phyloP scores from a whole-genome alignment of 1,140 invertebrate genomes.

The Aphidius ervi region DNA sequence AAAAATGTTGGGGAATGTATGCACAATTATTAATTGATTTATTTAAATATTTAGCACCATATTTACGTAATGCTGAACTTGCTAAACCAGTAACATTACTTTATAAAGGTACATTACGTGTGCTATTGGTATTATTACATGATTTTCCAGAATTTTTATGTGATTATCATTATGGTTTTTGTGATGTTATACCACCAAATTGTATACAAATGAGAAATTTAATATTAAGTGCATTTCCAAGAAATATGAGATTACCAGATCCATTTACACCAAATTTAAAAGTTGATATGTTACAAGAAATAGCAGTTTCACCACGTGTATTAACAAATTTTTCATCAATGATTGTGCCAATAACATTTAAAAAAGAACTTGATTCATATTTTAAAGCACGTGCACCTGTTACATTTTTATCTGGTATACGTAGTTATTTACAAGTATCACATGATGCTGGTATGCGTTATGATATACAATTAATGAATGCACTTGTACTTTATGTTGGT shows the following conservation, averaged over 20 bases:
- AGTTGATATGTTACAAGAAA: slow-evolving; percentile 88
- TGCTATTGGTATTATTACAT: slow-evolving; percentile 92
- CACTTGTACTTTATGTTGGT: slow-evolving; percentile 94
- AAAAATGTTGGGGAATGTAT: slow-evolving; percentile 84
- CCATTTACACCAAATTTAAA: slow-evolving; percentile 97
- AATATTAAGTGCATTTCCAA: slow-evolving; percentile 94
- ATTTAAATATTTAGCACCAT: slow-evolving; percentile 95
- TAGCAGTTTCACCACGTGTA: slow-evolving; percentile 80
- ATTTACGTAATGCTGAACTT: slow-evolving; percentile 92
- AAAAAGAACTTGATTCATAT: slow-evolving; percentile 95
- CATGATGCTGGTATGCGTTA: slow-evolving; percentile 88
- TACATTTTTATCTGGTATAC: slow-evolving; percentile 88
- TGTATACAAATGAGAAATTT: slow-evolving; percentile 99
- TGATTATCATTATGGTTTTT: slow-evolving; percentile 99
- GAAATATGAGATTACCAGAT: slow-evolving; percentile 96
- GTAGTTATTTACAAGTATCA: slow-evolving; percentile 81
- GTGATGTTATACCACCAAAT: slow-evolving; percentile 97
- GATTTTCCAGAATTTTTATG: slow-evolving; percentile 99
- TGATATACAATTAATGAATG: slow-evolving; percentile 95
- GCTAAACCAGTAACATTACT: slow-evolving; percentile 87
- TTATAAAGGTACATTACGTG: slow-evolving; percentile 94
- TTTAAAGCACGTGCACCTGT: slow-evolving; percentile 91
- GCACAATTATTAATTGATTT: slow-evolving; percentile 90
- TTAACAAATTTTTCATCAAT: slow-evolving; percentile 83
- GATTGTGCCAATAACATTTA: slow-evolving; percentile 84